Evolutionary conservation across 2,888 invertebrate genomes (phyloP), one percentile per base, ranked within the genome.

Genomic region (Ormyrus pomaceus): DNA sequence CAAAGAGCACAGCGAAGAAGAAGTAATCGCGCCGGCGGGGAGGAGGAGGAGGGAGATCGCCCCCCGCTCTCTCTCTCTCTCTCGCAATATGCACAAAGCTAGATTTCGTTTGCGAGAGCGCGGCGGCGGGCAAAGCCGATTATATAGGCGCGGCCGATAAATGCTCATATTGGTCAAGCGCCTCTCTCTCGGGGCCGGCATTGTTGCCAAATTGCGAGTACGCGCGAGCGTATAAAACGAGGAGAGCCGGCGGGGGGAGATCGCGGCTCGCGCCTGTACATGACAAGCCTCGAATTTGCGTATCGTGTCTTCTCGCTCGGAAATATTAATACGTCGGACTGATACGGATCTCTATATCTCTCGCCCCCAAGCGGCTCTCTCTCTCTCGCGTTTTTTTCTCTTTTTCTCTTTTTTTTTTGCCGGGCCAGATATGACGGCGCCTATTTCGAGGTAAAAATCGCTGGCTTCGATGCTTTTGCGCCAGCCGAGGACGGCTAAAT

Each of bases 1-100:
- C 79, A 77, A 80, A 79, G 71, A 72, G 79, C 77, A 77, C 82
- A 79, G 82, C 76, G 82, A 80, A 79, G 81, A 84, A 82, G 72
- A 77, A 83, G 74, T 84, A 84, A 73, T 84, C 64, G 19, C 19
- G 19, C 19, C 19, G 19, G 19, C 70, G 65, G 58, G 72, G 19
- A 19, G 70, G 56, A 74, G 82, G 74, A 79, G 83, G 84, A 83
- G 79, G 56, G 68, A 34, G 56, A n/a, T 5, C 55, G 56, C n/a
- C 2, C 19, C 8, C 10, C 13, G 58, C 45, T 19, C 19, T 19
- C 19, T 19, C 19, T 19, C 19, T 19, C 19, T 19, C 19, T 19
- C 19, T 19, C 13, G 59, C 73, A 73, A 59, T 75, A 65, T 71
- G 66, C 73, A 73, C 64, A 72, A 62, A 64, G 66, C 62, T 11